Evolutionary conservation across 37 sponge, comb jelly and placozoan genomes (phyloP).

Genomic region (Oopsacas minuta): DNA sequence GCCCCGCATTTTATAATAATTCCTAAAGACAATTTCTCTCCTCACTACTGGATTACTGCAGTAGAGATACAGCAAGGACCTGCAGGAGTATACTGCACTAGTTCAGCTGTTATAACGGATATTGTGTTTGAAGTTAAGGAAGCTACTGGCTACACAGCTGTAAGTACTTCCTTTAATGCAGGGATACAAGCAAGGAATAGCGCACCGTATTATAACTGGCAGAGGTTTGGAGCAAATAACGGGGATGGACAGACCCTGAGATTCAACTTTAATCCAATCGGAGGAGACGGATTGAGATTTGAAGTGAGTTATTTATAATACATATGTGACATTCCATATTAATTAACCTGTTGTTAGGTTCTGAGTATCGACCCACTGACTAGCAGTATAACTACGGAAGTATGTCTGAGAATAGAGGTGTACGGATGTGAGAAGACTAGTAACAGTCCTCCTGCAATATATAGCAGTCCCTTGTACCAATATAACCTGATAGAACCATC

Average conservation of each 20-base stretch:
- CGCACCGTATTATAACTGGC: background rate
- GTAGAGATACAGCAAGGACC: background rate
- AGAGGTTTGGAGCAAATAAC: background rate
- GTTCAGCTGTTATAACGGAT: background rate
- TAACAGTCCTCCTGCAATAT: background rate
- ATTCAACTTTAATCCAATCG: background rate
- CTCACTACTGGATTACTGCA: slow-evolving; percentile 1
- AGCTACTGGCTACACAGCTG: background rate
- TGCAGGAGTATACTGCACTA: background rate
- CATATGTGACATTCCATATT: too few relatives aligned
- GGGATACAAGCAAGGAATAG: background rate
- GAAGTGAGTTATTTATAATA: background rate
- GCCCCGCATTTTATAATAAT: background rate
- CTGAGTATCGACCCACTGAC: background rate
- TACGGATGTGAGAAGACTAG: background rate
- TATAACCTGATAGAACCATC: background rate
- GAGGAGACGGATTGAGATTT: background rate
- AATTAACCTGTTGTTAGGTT: background rate
- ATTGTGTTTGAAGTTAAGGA: background rate
- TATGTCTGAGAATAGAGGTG: background rate
- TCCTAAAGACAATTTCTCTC: background rate
- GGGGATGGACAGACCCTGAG: background rate
- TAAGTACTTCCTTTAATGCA: background rate
- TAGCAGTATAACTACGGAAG: background rate
- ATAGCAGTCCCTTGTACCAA: background rate